Evolutionary conservation across 2,113 vertebrate genomes (phyloP).

Genomic region (Symphodus melops): DNA sequence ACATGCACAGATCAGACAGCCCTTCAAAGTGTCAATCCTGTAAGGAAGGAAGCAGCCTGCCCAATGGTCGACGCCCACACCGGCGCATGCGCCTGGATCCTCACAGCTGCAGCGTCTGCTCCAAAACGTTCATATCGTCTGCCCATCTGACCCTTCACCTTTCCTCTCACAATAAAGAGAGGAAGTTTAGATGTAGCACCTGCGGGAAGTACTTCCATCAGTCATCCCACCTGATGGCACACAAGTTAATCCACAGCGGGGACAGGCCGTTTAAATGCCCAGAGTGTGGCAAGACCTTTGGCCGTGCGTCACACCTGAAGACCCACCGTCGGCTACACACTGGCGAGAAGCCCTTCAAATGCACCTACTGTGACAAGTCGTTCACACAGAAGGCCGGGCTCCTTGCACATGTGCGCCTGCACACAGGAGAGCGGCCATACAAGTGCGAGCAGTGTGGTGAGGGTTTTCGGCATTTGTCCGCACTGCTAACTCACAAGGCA

Average conservation of each 20-base stretch:
- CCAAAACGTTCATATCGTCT: slow-evolving; percentile 81
- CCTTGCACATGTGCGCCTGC: slow-evolving; percentile 68
- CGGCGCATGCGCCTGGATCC: slow-evolving; percentile 69
- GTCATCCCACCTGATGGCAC: slow-evolving; percentile 81
- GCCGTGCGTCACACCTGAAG: slow-evolving; percentile 83
- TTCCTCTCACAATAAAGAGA: slow-evolving; percentile 76
- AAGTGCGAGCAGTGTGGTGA: slow-evolving; percentile 73
- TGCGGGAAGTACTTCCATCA: slow-evolving; percentile 83
- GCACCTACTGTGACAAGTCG: slow-evolving; percentile 76
- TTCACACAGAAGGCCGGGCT: slow-evolving; percentile 81
- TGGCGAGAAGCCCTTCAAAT: slow-evolving; percentile 84
- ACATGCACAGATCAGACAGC: slow-evolving; percentile 3
- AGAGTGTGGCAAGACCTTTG: slow-evolving; percentile 82
- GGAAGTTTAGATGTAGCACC: slow-evolving; percentile 74
- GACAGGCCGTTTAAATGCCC: slow-evolving; percentile 83
- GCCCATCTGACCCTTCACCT: slow-evolving; percentile 81
- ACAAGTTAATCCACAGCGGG: slow-evolving; percentile 81
- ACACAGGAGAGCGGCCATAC: slow-evolving; percentile 69
- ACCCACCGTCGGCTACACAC: slow-evolving; percentile 84
- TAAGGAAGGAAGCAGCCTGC: slow-evolving; percentile 36
- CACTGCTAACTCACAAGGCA: slow-evolving; percentile 76
- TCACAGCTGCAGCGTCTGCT: slow-evolving; percentile 75
- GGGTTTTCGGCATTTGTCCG: slow-evolving; percentile 72
- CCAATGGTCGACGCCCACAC: slow-evolving; percentile 57
- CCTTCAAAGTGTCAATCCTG: slow-evolving; percentile 68